phyloP scores from a whole-genome alignment of 2,888 invertebrate species.

The Agapostemon virescens region DNA sequence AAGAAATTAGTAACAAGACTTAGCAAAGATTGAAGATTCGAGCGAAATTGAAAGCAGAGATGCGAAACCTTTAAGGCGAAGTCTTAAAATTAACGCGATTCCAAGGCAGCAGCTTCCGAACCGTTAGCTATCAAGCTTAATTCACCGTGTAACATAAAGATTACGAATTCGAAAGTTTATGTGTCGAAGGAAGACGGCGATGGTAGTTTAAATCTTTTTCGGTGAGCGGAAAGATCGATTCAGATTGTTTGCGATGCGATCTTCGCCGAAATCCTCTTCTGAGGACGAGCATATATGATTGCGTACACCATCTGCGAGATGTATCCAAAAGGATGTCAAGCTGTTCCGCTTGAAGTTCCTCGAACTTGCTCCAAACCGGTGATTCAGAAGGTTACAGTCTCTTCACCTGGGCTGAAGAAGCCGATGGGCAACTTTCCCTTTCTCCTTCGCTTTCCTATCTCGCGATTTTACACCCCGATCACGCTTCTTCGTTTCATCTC shows the following conservation, averaged over 20 bases:
- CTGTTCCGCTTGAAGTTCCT: conserved; percentile 45
- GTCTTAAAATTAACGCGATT: not conserved
- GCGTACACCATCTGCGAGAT: not conserved
- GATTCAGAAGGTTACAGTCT: conserved; percentile 60
- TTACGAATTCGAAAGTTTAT: not conserved
- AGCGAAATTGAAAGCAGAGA: too few species aligned
- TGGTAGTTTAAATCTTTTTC: too few species aligned
- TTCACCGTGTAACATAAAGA: not conserved
- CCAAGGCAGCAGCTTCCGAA: too few species aligned
- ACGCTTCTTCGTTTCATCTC: conserved; percentile 3
- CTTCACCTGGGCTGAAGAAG: conserved; percentile 46
- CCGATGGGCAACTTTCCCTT: conserved; percentile 59
- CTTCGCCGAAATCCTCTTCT: not conserved
- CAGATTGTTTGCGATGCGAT: not conserved
- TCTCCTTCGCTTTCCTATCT: conserved; percentile 53
- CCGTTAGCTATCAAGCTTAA: not conserved
- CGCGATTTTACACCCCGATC: conserved; percentile 26
- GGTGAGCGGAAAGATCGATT: not conserved
- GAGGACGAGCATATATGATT: not conserved
- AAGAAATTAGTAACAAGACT: too few species aligned
- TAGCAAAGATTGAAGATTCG: too few species aligned
- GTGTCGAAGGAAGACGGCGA: too few species aligned
- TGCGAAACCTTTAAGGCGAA: too few species aligned
- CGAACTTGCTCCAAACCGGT: conserved; percentile 48
- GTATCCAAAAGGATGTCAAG: not conserved